phyloP scores from a whole-genome alignment of 2,113 vertebrate species.

The Oxyruncus cristatus region DNA sequence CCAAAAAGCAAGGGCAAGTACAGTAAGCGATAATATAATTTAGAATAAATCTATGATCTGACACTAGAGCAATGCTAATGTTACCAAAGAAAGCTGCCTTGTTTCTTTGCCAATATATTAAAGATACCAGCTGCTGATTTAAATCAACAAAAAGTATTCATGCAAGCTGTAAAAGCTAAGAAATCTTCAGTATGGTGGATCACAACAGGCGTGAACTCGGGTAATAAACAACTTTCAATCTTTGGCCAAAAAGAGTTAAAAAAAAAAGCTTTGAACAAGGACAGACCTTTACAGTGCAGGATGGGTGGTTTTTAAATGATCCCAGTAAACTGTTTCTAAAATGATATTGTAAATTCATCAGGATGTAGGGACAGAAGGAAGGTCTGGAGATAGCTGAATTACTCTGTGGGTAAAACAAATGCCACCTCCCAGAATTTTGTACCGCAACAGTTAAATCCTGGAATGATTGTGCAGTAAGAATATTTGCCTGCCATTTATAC shows the following conservation, averaged over 20 bases:
- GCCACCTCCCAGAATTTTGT: background rate
- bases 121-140: background rate
- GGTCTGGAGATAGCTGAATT: background rate
- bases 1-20: background rate
- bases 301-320: background rate
- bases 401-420: background rate
- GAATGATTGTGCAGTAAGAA: background rate
- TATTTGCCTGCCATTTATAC: background rate
- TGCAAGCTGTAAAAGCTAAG: background rate
- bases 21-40: background rate
- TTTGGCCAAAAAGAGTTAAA: background rate
- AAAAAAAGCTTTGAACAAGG: background rate
- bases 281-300: background rate
- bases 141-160: background rate
- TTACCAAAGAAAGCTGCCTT: background rate
- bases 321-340: background rate
- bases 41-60: background rate
- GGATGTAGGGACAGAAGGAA: background rate
- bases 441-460: background rate
- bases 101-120: background rate
- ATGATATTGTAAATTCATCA: background rate
- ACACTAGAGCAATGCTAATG: background rate
- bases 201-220: background rate
- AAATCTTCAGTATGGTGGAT: background rate
- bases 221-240: background rate